Evolutionary conservation across 2,797 vertebrate genomes (phyloP).

Genomic region (Leontopithecus rosalia): DNA sequence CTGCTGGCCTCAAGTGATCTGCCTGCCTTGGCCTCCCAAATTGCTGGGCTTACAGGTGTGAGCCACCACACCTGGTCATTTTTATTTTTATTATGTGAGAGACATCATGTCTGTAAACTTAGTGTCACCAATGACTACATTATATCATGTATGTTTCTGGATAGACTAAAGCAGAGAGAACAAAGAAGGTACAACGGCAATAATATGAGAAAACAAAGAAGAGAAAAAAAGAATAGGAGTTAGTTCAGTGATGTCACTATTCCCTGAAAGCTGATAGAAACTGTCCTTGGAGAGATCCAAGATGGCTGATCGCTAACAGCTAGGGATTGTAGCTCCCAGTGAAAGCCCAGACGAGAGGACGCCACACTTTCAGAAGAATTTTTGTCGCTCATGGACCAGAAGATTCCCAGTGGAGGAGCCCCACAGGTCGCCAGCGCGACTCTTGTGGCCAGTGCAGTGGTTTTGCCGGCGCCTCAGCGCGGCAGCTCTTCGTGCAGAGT

Average conservation of each 20-base stretch:
- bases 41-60: not conserved
- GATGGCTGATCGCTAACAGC: no score
- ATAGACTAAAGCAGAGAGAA: not conserved
- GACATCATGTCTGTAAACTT: not conserved
- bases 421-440: no score
- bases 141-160: not conserved
- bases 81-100: not conserved
- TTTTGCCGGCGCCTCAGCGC: no score
- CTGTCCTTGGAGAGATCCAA: no score
- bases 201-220: not conserved
- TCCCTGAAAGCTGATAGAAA: not conserved
- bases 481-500: no score
- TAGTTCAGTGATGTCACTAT: not conserved
- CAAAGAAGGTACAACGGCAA: not conserved
- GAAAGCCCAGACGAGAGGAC: no score
- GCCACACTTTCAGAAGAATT: no score
- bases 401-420: no score
- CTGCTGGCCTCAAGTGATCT: not conserved
- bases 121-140: not conserved
- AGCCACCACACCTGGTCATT: not conserved
- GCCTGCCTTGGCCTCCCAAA: not conserved
- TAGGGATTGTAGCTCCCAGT: no score
- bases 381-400: no score
- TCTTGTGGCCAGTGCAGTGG: no score
- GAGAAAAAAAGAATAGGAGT: not conserved